A percentile compares a stretch with the other conserved stretches of the same genome.
These are phyloP conservation scores for Disparrhopalites patrizii DNA, from an alignment of 2,888 invertebrate species.

Conservation along the genomic window DNA sequence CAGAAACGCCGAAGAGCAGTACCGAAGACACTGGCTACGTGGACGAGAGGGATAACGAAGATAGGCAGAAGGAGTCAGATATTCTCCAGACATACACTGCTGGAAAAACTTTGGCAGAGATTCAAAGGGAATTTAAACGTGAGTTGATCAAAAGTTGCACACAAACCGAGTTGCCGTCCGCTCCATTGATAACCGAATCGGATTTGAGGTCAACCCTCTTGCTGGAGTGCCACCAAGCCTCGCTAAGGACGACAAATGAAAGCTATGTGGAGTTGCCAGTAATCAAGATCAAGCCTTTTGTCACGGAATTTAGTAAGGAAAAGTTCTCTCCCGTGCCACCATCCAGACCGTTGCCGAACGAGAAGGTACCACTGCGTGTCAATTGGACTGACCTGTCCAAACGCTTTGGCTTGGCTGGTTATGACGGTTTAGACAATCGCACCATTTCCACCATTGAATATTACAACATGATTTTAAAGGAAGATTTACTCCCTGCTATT, in stretches of 20 bases:
- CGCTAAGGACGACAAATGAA: not conserved
- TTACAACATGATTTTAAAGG: constrained; percentile 13
- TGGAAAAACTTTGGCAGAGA: too few relatives aligned
- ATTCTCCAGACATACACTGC: too few relatives aligned
- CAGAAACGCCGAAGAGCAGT: too few relatives aligned
- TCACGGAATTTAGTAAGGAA: not conserved
- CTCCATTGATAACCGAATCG: not conserved
- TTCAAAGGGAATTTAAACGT: too few relatives aligned
- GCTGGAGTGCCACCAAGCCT: not conserved
- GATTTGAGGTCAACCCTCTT: not conserved
- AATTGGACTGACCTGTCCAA: not conserved
- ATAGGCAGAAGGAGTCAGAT: too few relatives aligned
- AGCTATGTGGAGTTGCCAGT: not conserved
- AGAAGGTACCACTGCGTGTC: not conserved
- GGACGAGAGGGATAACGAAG: too few relatives aligned
- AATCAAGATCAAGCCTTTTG: not conserved
- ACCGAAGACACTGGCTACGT: too few relatives aligned
- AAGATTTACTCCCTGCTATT: not conserved
- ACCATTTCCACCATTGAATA: not conserved
- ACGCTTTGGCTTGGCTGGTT: not conserved
- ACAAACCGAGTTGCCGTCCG: not conserved
- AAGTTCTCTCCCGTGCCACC: not conserved
- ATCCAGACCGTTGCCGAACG: not conserved
- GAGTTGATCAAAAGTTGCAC: not conserved
- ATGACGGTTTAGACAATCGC: not conserved